A percentile compares a stretch with the other conserved stretches of the same genome.
Conservation (phyloP, 2,113 vertebrate species). For the Tamias sibiricus region DNA sequence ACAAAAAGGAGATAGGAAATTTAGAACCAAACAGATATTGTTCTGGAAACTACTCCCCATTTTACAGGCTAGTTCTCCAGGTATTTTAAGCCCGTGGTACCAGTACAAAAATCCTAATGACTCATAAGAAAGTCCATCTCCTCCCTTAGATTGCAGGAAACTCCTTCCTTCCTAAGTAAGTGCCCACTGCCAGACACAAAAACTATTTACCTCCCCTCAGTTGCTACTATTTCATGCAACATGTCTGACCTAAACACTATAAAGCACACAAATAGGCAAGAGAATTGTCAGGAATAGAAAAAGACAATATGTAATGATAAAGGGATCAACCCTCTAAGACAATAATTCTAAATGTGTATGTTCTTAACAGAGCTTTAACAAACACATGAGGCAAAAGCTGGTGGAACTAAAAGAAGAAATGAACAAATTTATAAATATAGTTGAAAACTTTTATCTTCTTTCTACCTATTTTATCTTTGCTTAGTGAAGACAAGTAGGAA, state of each 20-base stretch:
- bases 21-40: neutral
- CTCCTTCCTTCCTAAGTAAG: neutral
- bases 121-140: neutral
- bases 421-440: neutral
- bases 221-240: neutral
- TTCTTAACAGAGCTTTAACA: neutral
- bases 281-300: neutral
- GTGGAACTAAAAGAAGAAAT: too few relatives aligned
- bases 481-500: neutral
- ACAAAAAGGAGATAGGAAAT: neutral
- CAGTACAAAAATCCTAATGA: neutral
- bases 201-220: neutral
- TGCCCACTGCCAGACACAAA: neutral
- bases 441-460: neutral
- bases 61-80: neutral
- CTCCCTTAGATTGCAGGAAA: neutral
- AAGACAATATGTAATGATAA: neutral
- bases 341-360: neutral
- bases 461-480: neutral
- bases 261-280: neutral
- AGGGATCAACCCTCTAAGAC: neutral
- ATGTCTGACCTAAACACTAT: neutral
- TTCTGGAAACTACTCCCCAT: neutral
- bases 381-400: too few relatives aligned
- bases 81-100: neutral